phyloP scores from a whole-genome alignment of 2,113 vertebrate species.

The Manacus vitellinus region DNA sequence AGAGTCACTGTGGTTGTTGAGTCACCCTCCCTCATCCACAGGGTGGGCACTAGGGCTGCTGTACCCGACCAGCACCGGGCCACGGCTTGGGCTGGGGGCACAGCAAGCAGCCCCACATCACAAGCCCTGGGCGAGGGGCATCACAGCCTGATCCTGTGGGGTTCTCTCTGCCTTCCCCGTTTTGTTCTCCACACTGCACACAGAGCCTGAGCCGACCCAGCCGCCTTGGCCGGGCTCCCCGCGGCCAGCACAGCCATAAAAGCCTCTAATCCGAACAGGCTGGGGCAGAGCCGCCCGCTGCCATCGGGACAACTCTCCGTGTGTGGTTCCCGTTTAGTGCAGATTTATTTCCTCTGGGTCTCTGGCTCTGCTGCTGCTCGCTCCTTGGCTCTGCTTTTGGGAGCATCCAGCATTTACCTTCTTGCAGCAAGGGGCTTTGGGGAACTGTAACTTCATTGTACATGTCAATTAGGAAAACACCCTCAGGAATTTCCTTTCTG shows the following conservation, averaged over 20 bases:
- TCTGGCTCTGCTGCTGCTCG: neutral
- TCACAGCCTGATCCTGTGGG: neutral
- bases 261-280: conserved; percentile 18
- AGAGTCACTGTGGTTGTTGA: neutral
- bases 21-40: neutral
- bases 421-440: neutral
- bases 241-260: neutral
- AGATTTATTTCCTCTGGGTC: conserved; percentile 44
- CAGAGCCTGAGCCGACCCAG: neutral
- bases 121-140: rapidly evolving
- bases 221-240: neutral
- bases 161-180: rapidly evolving
- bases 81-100: neutral
- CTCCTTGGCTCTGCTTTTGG: conserved; percentile 9
- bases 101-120: neutral
- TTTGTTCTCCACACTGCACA: neutral
- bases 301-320: neutral
- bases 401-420: conserved; percentile 30
- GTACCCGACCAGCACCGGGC: neutral
- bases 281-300: conserved; percentile 5
- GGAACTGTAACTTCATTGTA: conserved; percentile 38
- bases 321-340: conserved; percentile 38
- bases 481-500: conserved; percentile 48
- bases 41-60: neutral
- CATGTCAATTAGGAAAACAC: conserved; percentile 32